A percentile compares a stretch with the other conserved stretches of the same genome.
These are phyloP conservation scores for Toxonevra muliebris DNA, from an alignment of 2,888 invertebrate genomes.

Conservation along the genomic window DNA sequence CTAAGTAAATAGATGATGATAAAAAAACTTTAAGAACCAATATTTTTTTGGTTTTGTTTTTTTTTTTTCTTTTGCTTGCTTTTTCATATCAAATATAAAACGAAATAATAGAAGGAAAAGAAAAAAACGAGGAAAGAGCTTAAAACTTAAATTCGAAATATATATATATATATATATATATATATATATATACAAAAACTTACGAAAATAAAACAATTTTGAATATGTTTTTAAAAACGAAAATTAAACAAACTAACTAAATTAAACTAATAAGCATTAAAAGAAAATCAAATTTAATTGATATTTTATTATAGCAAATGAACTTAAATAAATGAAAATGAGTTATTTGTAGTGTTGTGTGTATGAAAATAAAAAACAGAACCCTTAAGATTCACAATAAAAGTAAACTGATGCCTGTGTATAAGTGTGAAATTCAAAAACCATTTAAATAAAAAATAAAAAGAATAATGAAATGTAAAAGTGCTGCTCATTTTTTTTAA, in stretches of 20 bases:
- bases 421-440: slow-evolving; percentile 9
- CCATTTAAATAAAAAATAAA: no score
- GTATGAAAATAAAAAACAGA: slow-evolving; percentile 42
- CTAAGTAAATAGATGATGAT: slow-evolving; percentile 35
- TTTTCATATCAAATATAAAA: slow-evolving; percentile 25
- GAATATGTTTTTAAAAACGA: not conserved
- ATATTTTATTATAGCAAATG: slow-evolving; percentile 19
- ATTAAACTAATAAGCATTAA: not conserved
- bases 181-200: no score
- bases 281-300: slow-evolving; percentile 1
- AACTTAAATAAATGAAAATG: not conserved
- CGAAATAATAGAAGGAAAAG: slow-evolving; percentile 8
- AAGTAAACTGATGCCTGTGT: slow-evolving; percentile 17
- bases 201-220: not conserved
- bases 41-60: not conserved
- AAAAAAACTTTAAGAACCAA: not conserved
- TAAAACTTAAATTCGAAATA: not conserved
- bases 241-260: not conserved
- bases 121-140: not conserved
- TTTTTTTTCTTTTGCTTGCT: not conserved
- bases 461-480: no score
- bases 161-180: no score
- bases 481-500: no score
- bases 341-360: slow-evolving; percentile 40
- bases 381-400: slow-evolving; percentile 29